Conservation (phyloP, 2,888 invertebrate species). For the Cerceris ruficornis region DNA sequence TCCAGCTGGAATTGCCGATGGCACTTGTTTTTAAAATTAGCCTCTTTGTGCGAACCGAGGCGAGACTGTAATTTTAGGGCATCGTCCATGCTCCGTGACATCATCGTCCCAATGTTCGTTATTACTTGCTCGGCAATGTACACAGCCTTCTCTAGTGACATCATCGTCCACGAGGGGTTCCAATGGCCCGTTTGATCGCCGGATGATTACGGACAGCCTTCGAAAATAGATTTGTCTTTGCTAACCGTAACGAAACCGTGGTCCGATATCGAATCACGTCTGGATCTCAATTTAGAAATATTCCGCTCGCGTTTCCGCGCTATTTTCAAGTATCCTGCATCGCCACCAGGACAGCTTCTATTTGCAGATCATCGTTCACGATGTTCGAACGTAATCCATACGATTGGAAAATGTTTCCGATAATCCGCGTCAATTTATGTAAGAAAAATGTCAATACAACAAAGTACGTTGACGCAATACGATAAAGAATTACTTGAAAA, state of each 20-base stretch:
- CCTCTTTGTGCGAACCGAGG: slow-evolving; percentile 26
- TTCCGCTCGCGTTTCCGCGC: background rate
- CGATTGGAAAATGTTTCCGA: too few species aligned
- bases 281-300: slow-evolving; percentile 16
- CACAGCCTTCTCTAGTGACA: slow-evolving; percentile 48
- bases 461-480: too few species aligned
- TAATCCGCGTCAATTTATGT: too few species aligned
- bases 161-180: slow-evolving; percentile 52
- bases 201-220: slow-evolving; percentile 40
- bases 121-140: slow-evolving; percentile 24
- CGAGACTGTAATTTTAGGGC: slow-evolving; percentile 60
- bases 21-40: slow-evolving; percentile 51
- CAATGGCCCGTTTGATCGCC: slow-evolving; percentile 44
- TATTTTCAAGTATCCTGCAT: too few species aligned
- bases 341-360: background rate
- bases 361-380: background rate
- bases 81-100: slow-evolving; percentile 55
- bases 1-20: slow-evolving; percentile 40
- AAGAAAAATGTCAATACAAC: too few species aligned
- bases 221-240: slow-evolving; percentile 66
- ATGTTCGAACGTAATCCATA: too few species aligned
- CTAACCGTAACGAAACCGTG: slow-evolving; percentile 21
- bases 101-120: slow-evolving; percentile 58
- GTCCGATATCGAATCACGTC: slow-evolving; percentile 30
- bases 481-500: too few species aligned